Base-by-base conservation (phyloP, 2,888 invertebrate genomes). In the Agrochola lota region DNA sequence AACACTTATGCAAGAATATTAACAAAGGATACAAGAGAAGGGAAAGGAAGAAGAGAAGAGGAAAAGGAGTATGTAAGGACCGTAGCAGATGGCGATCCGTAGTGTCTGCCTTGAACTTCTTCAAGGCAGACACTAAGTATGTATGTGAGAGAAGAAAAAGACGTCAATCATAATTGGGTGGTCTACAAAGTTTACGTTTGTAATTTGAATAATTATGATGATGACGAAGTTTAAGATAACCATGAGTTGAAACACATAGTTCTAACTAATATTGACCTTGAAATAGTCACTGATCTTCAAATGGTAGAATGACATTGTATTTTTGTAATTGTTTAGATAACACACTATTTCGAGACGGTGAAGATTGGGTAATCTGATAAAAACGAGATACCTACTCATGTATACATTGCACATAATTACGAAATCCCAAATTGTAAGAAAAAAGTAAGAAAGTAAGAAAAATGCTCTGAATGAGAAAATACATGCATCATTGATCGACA, bases 361-460 rank as follows among this genome's bases (percentile, higher is more conserved):
- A 30, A 60, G 82, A 66, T 81, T 70, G 52, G 76, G 66, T 66
- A 57, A 81, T 76, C 70, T 75, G 80, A 80, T 80, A 81, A 80
- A 26, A 49, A n/a, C 23, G 49, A 80, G n/a, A 63, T 26, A 68
- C 12, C 7, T 52, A 7, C 49, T 43, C n/a, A 43, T 68, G 30
- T 30, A 12, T 15, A 74, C 63, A 80, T 80, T 80, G 81, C 81
- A 66, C 81, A 80, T 75, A 40, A 66, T 81, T 60, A 74, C 12
- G 74, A 74, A 64, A 69, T 59, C 0, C 7, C 1, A 8, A 62
- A 46, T 60, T 2, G 17, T n/a, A n/a, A n/a, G n/a, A n/a, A n/a
- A n/a, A n/a, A n/a, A n/a, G n/a, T n/a, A n/a, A n/a, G n/a, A 43
- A 26, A 46, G 1, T 3, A 20, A 9, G 46, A 17, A 17, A 49